Percentiles rank a stretch among this genome's conserved stretches.
Conservation (phyloP, 2,888 invertebrate species). For the Amorpha juglandis region DNA sequence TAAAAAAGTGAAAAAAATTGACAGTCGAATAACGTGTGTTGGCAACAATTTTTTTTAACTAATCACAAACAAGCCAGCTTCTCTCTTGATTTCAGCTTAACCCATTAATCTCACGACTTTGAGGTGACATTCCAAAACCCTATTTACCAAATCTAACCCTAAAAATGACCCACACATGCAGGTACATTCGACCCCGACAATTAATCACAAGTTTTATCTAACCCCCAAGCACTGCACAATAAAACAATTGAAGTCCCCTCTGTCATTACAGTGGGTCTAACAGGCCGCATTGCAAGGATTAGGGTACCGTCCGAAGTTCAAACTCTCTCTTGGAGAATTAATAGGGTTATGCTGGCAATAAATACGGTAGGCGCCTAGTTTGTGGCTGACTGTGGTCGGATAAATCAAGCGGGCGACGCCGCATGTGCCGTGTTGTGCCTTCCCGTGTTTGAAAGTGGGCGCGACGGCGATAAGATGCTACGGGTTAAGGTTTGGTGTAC, state of each 20-base stretch:
- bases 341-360: slow-evolving; percentile 83
- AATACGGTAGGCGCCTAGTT: slow-evolving; percentile 77
- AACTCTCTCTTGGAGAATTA: slow-evolving; percentile 75
- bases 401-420: slow-evolving; percentile 76
- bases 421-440: slow-evolving; percentile 60
- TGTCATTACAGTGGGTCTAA: slow-evolving; percentile 51
- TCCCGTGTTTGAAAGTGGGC: slow-evolving; percentile 37
- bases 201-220: slow-evolving; percentile 25
- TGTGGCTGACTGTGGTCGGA: slow-evolving; percentile 74
- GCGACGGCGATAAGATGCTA: not conserved
- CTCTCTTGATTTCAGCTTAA: not conserved
- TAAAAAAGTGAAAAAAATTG: too few relatives aligned
- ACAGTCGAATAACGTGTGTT: too few relatives aligned
- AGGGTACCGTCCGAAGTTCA: slow-evolving; percentile 61
- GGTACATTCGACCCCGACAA: slow-evolving; percentile 21
- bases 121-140: slow-evolving; percentile 9
- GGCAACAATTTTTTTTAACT: too few relatives aligned
- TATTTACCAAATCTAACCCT: slow-evolving; percentile 2
- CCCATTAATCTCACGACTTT: not conserved
- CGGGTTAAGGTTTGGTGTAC: not conserved
- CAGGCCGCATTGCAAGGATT: slow-evolving; percentile 53
- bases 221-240: slow-evolving; percentile 32
- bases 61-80: too few relatives aligned
- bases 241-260: slow-evolving; percentile 49
- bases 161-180: slow-evolving; percentile 14